Evolutionary conservation across 2,113 vertebrate species (phyloP), one percentile per base, ranked within the genome.

Genomic region (Dipodomys merriami): DNA sequence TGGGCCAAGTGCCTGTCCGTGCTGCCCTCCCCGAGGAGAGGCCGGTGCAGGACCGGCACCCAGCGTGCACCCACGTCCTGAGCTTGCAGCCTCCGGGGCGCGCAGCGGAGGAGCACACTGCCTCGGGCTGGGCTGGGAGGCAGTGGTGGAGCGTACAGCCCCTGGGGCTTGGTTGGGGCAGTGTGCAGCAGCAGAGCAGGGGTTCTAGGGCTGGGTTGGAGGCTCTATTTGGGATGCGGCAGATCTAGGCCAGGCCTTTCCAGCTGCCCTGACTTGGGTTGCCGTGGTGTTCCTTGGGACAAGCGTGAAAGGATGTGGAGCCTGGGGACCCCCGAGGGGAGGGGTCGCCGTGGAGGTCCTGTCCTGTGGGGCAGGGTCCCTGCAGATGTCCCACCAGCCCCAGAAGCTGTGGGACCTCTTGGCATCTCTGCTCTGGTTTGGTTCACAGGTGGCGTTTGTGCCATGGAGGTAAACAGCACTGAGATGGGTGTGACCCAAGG

Each of bases 261-360:
- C 1, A 1, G 25, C 46, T 30, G 2, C 69, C 62, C n/a, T 27
- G 35, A 10, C 20, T 0, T 27, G 22, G 35, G 68, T 12, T 0
- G 5, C 6, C 0, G 12, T 5, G 46, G 22, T 1, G 7, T 0
- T 5, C 27, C 71, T 46, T 0, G 13, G 0, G 68, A 27, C 67
- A n/a, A 12, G 53, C 30, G 20, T 57, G 15, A 16, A 13, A 57
- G 53, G 49, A 12, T 53, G 11, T 53, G 49, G 57, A n/a, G 3
- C 5, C 35, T 23, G 15, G 30, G 25, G 29, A 18, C 18, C 16
- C 13, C 49, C n/a, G 35, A 35, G 35, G 35, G 35, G 35, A 35
- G 35, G n/a, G n/a, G n/a, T 29, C 25, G 39, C 6, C 25, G 35
- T 2, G 3, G 53, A 57, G 15, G 53, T 2, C 35, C 65, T 30